These are phyloP conservation scores for Oreocharis arfaki DNA, from an alignment of 2,113 vertebrate genomes.

Conservation along the genomic window DNA sequence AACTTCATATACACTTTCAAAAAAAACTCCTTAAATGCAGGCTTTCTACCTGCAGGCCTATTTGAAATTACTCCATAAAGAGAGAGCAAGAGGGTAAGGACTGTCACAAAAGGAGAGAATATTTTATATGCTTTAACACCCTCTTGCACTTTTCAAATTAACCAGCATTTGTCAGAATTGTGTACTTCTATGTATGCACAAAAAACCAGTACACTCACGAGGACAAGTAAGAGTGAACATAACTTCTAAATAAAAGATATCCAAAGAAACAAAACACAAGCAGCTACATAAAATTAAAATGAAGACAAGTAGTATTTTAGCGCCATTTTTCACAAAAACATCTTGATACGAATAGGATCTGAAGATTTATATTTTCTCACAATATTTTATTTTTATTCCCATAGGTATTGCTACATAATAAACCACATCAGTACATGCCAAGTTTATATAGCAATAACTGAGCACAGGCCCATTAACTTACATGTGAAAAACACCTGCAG, in stretches of 20 bases:
- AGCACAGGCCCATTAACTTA: neutral
- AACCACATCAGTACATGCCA: neutral
- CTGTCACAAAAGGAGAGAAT: neutral
- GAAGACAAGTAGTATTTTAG: neutral
- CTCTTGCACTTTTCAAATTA: neutral
- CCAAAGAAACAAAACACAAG: neutral
- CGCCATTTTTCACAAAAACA: neutral
- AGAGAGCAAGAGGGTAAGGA: neutral
- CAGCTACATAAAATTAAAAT: neutral
- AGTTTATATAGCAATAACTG: neutral
- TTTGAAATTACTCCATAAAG: neutral
- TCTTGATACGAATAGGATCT: neutral
- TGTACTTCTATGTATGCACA: neutral
- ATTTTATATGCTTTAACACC: neutral
- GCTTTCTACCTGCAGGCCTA: neutral
- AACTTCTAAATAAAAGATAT: neutral
- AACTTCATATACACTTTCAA: neutral
- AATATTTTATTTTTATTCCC: neutral
- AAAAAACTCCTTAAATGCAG: neutral
- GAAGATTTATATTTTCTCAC: neutral
- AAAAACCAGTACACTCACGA: accelerated
- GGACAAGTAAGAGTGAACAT: neutral
- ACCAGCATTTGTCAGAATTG: neutral
- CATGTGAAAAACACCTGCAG: neutral
- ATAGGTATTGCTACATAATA: neutral